phyloP scores from a whole-genome alignment of 2,888 invertebrate species.

The Pasiphila rectangulata region DNA sequence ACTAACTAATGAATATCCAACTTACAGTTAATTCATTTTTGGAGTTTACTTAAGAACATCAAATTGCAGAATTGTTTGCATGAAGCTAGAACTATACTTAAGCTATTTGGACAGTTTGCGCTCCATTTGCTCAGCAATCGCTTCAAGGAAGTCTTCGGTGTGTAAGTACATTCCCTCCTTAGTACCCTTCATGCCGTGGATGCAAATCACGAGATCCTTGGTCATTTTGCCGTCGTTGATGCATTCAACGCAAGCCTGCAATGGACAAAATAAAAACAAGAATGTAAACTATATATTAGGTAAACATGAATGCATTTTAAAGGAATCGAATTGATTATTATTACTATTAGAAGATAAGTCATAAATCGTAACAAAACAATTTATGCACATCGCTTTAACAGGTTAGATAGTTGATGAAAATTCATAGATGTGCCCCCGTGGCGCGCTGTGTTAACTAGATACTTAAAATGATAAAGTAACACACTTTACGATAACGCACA shows the following conservation, averaged over 20 bases:
- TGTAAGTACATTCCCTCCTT: constrained; percentile 90
- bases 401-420: no score
- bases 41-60: constrained; percentile 2
- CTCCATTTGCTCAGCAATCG: constrained; percentile 87
- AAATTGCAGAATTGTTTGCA: constrained; percentile 17
- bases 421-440: no score
- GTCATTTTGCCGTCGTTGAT: constrained; percentile 93
- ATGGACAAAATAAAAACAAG: constrained; percentile 32
- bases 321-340: no score
- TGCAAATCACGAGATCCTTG: constrained; percentile 93
- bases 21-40: not conserved
- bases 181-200: constrained; percentile 90
- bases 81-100: constrained; percentile 11
- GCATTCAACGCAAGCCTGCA: constrained; percentile 88
- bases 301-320: no score
- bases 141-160: constrained; percentile 92
- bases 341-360: no score
- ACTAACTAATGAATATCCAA: not conserved
- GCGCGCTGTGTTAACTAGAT: no score
- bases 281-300: no score
- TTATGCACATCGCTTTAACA: not conserved
- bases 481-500: no score
- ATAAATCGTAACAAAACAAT: not conserved
- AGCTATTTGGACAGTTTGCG: constrained; percentile 64
- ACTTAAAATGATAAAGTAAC: no score